phyloP scores from a whole-genome alignment of 2,888 invertebrate genomes.

The Leptogaster cylindrica region DNA sequence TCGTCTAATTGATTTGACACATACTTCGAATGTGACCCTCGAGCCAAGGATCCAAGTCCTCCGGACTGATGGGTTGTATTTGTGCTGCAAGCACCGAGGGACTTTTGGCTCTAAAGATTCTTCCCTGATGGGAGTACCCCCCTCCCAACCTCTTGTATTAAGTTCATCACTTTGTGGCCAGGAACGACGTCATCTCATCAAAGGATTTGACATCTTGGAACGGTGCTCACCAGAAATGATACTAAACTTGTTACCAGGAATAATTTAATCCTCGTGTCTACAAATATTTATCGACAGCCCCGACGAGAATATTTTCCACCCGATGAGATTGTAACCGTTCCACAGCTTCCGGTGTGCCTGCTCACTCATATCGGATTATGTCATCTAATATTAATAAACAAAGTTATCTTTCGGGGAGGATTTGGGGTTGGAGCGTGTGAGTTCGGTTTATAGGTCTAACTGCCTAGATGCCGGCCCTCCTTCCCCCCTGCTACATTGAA shows the following conservation, averaged over 20 bases:
- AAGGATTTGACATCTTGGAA: neutral
- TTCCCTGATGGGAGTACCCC: slow-evolving; percentile 5
- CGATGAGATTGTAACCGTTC: neutral
- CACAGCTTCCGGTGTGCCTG: slow-evolving; percentile 3
- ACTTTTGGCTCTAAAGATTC: slow-evolving; percentile 10
- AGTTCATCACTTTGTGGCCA: slow-evolving; percentile 8
- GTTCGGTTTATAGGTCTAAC: slow-evolving; percentile 3
- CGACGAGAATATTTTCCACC: neutral
- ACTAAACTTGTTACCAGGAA: slow-evolving; percentile 37
- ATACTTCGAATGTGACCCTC: slow-evolving; percentile 28
- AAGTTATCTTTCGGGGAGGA: slow-evolving; percentile 25
- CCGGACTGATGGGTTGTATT: neutral
- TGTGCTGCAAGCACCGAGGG: no score
- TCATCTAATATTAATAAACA: slow-evolving; percentile 41
- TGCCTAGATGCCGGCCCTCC: neutral
- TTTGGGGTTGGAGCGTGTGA: neutral
- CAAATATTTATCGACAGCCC: slow-evolving; percentile 37
- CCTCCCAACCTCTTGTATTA: neutral
- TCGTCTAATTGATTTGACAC: slow-evolving; percentile 43
- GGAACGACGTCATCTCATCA: slow-evolving; percentile 1
- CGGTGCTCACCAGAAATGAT: slow-evolving; percentile 24
- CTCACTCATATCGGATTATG: slow-evolving; percentile 32
- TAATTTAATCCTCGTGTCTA: slow-evolving; percentile 38
- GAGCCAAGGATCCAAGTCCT: neutral
- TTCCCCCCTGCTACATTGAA: no score